Base-by-base conservation (phyloP, 1,140 invertebrate species). In the Ephestia elutella region DNA sequence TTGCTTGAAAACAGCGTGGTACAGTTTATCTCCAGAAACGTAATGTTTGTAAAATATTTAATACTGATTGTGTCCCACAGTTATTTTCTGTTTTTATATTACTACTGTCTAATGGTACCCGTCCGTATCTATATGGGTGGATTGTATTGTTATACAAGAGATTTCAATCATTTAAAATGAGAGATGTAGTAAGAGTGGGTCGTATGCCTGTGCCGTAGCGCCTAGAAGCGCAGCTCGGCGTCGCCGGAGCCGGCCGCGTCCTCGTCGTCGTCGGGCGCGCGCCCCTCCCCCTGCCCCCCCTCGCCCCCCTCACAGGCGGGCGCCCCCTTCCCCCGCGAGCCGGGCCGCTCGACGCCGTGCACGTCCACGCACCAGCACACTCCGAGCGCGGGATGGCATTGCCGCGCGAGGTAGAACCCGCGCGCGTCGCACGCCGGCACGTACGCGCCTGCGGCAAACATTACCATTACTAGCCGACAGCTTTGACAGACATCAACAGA, bases 301-400 rank as follows among this genome's bases (percentile, higher is more conserved):
- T n/a, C n/a, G n/a, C n/a, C n/a, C n/a, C 38, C 95, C 50, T 82
- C 78, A 85, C 96, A 97, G 80, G 94, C 93, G 57, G 95, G 95
- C 89, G 94, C 95, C 70, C 95, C 95, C 75, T 93, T 91, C 56
- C 93, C 94, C 77, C 95, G 92, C 56, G 96, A 96, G 72, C 94
- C 95, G 59, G 95, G 92, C 70, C 94, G 93, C 87, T 97, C 96
- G 21, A 96, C 95, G 25, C 96, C 96, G 85, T 97, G 96, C 74
- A 95, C 93, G 90, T 97, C 96, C 49, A 97, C 96, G 90, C 96
- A 98, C 96, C 96, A 98, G 86, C 96, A 98, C 70, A 96, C 92
- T 50, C 93, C 94, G 10, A 95, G 93, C 44, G 94, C 92, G 62
- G 91, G 91, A 87, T 96, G 95, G 81, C 96, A 98, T 78, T 97